Percentiles rank a stretch among this genome's conserved stretches.
phyloP scores from a whole-genome alignment of 2,888 invertebrate genomes.

The Catocala sponsa region DNA sequence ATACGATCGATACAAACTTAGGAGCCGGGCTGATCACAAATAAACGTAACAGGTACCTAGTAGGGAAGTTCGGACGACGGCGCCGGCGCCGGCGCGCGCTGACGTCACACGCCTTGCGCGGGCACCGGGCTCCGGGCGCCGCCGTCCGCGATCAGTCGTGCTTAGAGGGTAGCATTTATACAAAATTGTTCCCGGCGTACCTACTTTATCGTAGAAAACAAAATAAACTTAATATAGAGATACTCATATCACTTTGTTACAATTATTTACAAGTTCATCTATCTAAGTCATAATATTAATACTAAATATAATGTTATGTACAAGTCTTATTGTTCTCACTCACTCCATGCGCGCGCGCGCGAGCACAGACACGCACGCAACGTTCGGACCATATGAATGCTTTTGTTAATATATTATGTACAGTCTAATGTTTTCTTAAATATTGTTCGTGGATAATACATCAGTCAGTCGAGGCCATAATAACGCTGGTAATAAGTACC shows the following conservation, averaged over 20 bases:
- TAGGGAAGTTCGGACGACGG: not conserved
- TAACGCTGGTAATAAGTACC: too few species aligned
- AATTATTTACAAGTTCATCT: slow-evolving; percentile 45
- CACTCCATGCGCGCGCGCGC: not conserved
- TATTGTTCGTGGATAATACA: too few species aligned
- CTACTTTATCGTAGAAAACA: slow-evolving; percentile 17
- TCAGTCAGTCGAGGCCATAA: too few species aligned
- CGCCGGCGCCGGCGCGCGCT: too few species aligned
- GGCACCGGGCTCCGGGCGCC: too few species aligned
- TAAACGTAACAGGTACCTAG: slow-evolving; percentile 4
- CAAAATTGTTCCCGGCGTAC: slow-evolving; percentile 17
- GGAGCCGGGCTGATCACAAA: not conserved
- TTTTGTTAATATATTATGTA: too few species aligned
- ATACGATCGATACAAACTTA: slow-evolving; percentile 9
- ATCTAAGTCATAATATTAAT: slow-evolving; percentile 34
- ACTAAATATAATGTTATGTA: slow-evolving; percentile 21
- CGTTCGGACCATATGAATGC: too few species aligned
- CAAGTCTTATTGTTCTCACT: slow-evolving; percentile 12
- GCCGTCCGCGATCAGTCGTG: not conserved
- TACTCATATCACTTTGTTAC: slow-evolving; percentile 34
- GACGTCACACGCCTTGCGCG: too few species aligned
- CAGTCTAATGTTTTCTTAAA: too few species aligned
- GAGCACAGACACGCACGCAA: slow-evolving; percentile 1
- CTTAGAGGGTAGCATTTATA: slow-evolving; percentile 8
- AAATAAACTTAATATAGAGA: slow-evolving; percentile 27